Evolutionary conservation across 2,888 invertebrate genomes (phyloP), one percentile per base, ranked within the genome.

Genomic region (Lucinisca nassula): DNA sequence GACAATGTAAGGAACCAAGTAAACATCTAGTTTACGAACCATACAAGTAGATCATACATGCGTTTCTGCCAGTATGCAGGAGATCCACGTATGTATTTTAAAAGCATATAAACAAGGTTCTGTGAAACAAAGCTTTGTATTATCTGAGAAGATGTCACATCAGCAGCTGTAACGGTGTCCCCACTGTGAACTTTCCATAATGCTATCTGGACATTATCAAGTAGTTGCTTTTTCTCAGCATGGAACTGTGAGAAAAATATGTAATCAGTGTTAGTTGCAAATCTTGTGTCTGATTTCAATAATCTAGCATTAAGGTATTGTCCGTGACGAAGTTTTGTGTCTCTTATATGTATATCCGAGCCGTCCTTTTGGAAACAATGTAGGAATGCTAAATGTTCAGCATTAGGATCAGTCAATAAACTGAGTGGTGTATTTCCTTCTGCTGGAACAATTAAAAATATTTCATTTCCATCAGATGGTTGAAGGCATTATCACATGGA

Each of bases 1-100:
- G 82, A 87, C 3, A 87, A 30, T 49, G 89, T 86, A 3, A 86
- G 49, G 40, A 86, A 89, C 79, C 81, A 89, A 37, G 86, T 89
- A 35, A 82, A 84, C 35, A 6, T 86, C 89, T 24, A 82, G 61
- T 37, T 73, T 74, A 21, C 82, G n/a, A 17, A 87, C 79, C 82
- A 87, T 81, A 79, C 80, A 40, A 84, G 74, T 24, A 89, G 79
- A 58, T 87, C 82, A 73, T 72, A 84, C 72, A 82, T 76, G 0
- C 72, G 72, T 37, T 49, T 38, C 51, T 86, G 72, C 79, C 81
- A 89, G 55, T 89, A 89, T 24, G 86, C 70, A 17, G 81, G 80
- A 32, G 85, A 86, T 12, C 84, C 86, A 21, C 86, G n/a, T 21
- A 89, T 24, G 21, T 81, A 70, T 32, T 82, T 76, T 0, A 89